phyloP scores from a whole-genome alignment of 2,888 invertebrate genomes.

The Drosophila rellima region DNA sequence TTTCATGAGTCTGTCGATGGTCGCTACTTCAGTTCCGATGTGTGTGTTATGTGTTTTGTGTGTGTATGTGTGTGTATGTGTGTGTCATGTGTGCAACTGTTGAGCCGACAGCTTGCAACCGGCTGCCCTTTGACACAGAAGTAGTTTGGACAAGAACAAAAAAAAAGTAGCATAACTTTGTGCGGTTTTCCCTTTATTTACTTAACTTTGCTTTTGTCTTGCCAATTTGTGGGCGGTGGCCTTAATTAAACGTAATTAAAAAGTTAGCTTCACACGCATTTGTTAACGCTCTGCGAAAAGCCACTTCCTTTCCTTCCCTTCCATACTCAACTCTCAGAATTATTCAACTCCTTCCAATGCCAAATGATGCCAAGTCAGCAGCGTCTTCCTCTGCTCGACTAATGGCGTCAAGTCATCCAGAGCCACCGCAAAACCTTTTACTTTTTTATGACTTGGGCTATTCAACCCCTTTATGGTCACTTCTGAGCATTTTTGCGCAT shows the following conservation, averaged over 20 bases:
- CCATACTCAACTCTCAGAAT: background rate
- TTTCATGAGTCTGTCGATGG: conserved; percentile 47
- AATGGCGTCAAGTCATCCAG: conserved; percentile 55
- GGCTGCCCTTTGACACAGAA: conserved; percentile 23
- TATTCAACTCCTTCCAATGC: background rate
- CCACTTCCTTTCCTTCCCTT: background rate
- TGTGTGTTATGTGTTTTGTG: conserved; percentile 16
- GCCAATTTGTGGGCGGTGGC: conserved; percentile 30
- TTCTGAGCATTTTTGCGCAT: conserved; percentile 74
- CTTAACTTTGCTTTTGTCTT: conserved; percentile 44
- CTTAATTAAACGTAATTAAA: conserved; percentile 79
- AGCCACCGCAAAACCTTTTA: conserved; percentile 58
- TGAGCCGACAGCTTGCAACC: conserved; percentile 45
- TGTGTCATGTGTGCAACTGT: conserved; percentile 26
- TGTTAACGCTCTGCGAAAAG: conserved; percentile 49
- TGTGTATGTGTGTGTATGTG: conserved; percentile 5
- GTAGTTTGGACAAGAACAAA: background rate
- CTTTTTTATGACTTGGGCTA: conserved; percentile 60
- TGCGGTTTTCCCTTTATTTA: conserved; percentile 46
- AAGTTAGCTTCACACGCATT: conserved; percentile 73
- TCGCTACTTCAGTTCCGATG: background rate
- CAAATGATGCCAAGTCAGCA: conserved; percentile 33
- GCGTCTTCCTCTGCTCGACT: conserved; percentile 25
- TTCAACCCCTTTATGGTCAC: conserved; percentile 70
- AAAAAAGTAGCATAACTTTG: conserved; percentile 44